Evolutionary conservation across 2,888 invertebrate species (phyloP).

Genomic region (Tetheella fluctuosa): DNA sequence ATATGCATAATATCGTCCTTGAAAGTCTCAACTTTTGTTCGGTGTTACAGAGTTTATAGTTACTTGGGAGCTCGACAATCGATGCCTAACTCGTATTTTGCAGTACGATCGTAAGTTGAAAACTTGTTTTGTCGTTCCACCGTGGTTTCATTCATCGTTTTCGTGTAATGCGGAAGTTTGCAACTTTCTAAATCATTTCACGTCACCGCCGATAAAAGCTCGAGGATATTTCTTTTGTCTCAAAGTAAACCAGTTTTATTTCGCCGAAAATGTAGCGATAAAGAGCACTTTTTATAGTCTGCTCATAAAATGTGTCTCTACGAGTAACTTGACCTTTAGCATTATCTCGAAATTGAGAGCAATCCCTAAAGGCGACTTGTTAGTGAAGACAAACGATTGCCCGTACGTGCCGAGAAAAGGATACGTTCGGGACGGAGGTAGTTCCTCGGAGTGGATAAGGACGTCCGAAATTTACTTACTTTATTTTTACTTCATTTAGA

Average conservation of each 20-base stretch:
- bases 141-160: conserved; percentile 46
- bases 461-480: not conserved
- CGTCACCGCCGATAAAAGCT: conserved; percentile 48
- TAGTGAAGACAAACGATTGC: conserved; percentile 48
- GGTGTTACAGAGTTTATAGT: conserved; percentile 59
- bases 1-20: conserved; percentile 80
- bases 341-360: conserved; percentile 51
- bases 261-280: conserved; percentile 55
- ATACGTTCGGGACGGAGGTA: conserved; percentile 6
- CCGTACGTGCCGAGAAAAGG: conserved; percentile 41
- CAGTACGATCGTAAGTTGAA: conserved; percentile 63
- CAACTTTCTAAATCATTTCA: conserved; percentile 61
- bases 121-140: conserved; percentile 59
- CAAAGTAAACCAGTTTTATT: conserved; percentile 53
- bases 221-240: conserved; percentile 45
- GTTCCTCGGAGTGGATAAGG: conserved; percentile 3
- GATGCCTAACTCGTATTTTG: conserved; percentile 47
- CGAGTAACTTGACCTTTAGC: conserved; percentile 68
- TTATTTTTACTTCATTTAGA: too few species aligned
- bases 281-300: conserved; percentile 61
- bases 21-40: conserved; percentile 63
- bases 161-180: conserved; percentile 46
- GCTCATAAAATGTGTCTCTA: conserved; percentile 59
- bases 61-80: conserved; percentile 45
- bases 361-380: conserved; percentile 51